Evolutionary conservation across 2,888 invertebrate species (phyloP).

Genomic region (Rotaria macrura): DNA sequence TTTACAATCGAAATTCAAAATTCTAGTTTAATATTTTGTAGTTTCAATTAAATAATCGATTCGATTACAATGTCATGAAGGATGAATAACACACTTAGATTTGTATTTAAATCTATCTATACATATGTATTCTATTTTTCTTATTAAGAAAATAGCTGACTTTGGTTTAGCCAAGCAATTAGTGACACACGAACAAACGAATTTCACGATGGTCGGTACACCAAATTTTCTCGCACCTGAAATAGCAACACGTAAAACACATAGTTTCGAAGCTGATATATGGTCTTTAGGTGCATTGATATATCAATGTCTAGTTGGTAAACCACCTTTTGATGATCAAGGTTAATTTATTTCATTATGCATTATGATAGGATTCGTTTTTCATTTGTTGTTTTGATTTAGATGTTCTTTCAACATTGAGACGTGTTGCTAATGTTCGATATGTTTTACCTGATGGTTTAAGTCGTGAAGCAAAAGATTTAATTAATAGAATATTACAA

Average conservation of each 20-base stretch:
- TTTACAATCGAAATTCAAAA: too few species aligned
- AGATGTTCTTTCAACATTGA: conserved; percentile 16
- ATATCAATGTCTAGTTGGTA: conserved; percentile 76
- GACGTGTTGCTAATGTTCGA: not conserved
- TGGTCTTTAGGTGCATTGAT: conserved; percentile 93
- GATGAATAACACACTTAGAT: too few species aligned
- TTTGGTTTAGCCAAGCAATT: conserved; percentile 72
- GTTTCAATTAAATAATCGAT: too few species aligned
- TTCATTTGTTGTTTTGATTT: not conserved
- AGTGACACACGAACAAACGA: conserved; percentile 73
- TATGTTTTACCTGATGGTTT: not conserved
- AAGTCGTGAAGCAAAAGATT: not conserved
- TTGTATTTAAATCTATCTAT: too few species aligned
- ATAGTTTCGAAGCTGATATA: conserved; percentile 82
- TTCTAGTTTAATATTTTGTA: too few species aligned
- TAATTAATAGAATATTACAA: not conserved
- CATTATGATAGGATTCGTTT: not conserved
- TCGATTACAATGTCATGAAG: too few species aligned
- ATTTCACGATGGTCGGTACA: conserved; percentile 91
- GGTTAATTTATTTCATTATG: conserved; percentile 49
- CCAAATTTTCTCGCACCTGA: conserved; percentile 87
- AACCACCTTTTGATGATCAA: conserved; percentile 82
- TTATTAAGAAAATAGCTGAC: conserved; percentile 65
- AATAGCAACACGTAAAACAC: conserved; percentile 74
- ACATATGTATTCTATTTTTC: not conserved